phyloP scores from a whole-genome alignment of 2,113 vertebrate genomes.

The Melanerpes aurifrons region DNA sequence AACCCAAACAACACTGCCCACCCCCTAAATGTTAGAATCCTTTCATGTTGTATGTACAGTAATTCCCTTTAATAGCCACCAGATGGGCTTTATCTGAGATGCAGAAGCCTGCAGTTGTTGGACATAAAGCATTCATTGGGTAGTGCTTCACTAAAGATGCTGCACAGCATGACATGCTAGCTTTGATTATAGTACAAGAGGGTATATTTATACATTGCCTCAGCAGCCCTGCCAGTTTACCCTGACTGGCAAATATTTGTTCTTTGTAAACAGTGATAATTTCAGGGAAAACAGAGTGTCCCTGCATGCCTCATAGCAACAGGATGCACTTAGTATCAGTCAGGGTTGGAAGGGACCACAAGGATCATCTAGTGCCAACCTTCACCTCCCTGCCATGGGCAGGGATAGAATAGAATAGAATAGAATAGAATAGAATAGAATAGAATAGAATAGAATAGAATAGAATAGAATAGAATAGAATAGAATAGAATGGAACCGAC shows the following conservation, averaged over 20 bases:
- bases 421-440: too few relatives aligned
- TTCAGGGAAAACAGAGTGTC: not conserved
- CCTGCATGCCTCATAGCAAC: constrained; percentile 17
- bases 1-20: not conserved
- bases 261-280: constrained; percentile 1
- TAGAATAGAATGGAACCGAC: too few relatives aligned
- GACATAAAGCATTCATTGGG: not conserved
- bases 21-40: not conserved
- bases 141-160: not conserved
- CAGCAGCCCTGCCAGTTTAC: not conserved
- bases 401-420: too few relatives aligned
- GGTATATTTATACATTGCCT: not conserved
- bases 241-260: constrained; percentile 10
- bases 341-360: too few relatives aligned
- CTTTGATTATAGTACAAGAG: not conserved
- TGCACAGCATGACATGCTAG: not conserved
- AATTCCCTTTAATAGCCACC: constrained; percentile 62
- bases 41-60: constrained; percentile 47
- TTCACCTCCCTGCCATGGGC: too few relatives aligned
- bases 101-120: not conserved
- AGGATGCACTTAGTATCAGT: not conserved
- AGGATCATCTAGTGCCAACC: too few relatives aligned
- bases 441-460: too few relatives aligned
- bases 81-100: constrained; percentile 41
- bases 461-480: too few relatives aligned